Evolutionary conservation across 1,140 invertebrate genomes (phyloP), one percentile per base, ranked within the genome.

Genomic region (Bilobella aurantiaca): DNA sequence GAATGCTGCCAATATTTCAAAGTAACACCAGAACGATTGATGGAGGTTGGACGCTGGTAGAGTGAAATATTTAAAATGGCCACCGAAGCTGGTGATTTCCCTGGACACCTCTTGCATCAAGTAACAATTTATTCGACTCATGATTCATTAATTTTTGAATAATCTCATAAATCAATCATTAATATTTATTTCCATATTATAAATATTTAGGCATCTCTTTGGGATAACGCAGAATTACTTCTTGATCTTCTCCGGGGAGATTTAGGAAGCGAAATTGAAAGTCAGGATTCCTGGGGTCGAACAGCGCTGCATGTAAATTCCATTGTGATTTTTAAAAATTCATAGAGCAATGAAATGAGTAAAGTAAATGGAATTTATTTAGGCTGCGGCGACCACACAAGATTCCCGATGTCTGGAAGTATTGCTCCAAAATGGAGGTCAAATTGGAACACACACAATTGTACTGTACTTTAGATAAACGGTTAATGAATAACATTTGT

Each of bases 201-300:
- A 49, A 12, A n/a, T 74, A 73, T 71, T 30, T 73, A 91, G 84
- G 90, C 90, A 21, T 90, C 91, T 2, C 76, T 95, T 25, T 96
- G 90, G 89, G 90, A 94, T 77, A 94, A 94, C 76, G 84, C 86
- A 14, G 91, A 94, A 74, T 80, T 95, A 1, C 78, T 94, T 29
- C 84, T 87, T 75, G 91, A 93, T 78, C 78, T 96, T 32, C 73
- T 96, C 1, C 81, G 85, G 61, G 88, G 86, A 1, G 87, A 87
- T 31, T 82, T 87, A 70, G 76, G 82, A 29, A 76, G 79, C n/a
- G 82, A 85, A 56, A 84, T 91, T 21, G 86, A 93, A 77, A 84
- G 83, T 58, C 82, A 83, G 63, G 90, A 93, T 76, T 83, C 83
- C 1, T 88, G 84, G 83, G 88, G 89, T 0, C 77, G 90, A 18